Conservation (phyloP, 2,113 vertebrate species). For the Atherinomorus stipes region DNA sequence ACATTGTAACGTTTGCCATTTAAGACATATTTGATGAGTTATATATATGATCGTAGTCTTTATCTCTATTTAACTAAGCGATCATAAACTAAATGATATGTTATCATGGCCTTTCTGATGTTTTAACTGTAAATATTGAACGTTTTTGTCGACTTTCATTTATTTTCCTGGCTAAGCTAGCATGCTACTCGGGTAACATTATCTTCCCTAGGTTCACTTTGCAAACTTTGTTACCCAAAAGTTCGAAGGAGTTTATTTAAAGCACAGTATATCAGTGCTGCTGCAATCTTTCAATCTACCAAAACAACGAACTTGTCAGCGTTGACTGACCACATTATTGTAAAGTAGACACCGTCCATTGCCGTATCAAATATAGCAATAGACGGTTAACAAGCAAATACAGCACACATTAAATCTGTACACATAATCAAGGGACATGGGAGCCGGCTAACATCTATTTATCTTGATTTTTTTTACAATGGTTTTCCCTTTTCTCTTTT, state of each 20-base stretch:
- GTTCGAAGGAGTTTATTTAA: background rate
- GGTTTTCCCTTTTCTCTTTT: no score
- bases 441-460: no score
- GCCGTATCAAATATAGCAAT: no score
- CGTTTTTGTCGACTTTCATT: accelerated
- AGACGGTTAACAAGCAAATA: background rate
- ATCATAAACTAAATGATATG: background rate
- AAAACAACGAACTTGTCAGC: background rate
- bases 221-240: background rate
- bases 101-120: background rate
- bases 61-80: no score
- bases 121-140: background rate
- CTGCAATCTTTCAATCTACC: background rate
- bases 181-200: constrained; percentile 6
- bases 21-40: background rate
- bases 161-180: constrained; percentile 3
- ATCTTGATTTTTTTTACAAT: no score
- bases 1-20: background rate
- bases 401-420: background rate
- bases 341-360: background rate
- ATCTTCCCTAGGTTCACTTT: background rate
- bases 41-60: background rate
- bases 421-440: no score
- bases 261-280: background rate
- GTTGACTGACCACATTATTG: background rate